Evolutionary conservation across 2,113 vertebrate species (phyloP), one percentile per base, ranked within the genome.

Genomic region (Myiopsitta monachus): DNA sequence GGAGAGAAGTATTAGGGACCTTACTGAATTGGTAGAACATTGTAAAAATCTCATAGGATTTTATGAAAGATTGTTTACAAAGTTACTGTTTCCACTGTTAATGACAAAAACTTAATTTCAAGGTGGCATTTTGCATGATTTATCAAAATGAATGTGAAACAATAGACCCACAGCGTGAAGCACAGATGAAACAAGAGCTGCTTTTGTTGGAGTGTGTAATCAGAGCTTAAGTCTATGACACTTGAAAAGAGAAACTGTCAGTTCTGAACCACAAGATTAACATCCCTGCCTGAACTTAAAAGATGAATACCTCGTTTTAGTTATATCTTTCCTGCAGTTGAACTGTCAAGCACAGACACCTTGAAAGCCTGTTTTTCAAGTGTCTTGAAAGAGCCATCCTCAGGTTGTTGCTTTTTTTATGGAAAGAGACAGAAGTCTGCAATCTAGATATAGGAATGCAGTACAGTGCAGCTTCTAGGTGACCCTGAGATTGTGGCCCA

Each of bases 211-310:
- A 93, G 83, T 73, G 36, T 95, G 93, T 95, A 96, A 96, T 95
- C 91, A 95, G 54, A 96, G 85, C 93, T 97, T 92, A 95, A 88
- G 84, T 77, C 91, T 95, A 14, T 96, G 95, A 94, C 91, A 97
- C 83, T 90, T 96, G 92, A 94, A 91, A 95, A 93, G 96, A 94
- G 92, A 94, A 96, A 82, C 92, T 96, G 96, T 94, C 95, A 95
- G 80, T 87, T 93, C 67, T 90, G 92, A 93, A 63, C 85, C 21
- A 82, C 63, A 68, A 93, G 95, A 96, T 96, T 94, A 96, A 88
- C 87, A 95, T 88, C 74, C 70, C 57, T 96, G 92, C 87, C 81
- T 96, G 74, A 94, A 79, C 77, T 92, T 94, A 90, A 52, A 90
- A 78, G 96, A 81, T 88, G 79, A 97, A 90, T 94, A 81, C 80